Base-by-base conservation (phyloP, 2,797 vertebrate genomes). In the Epinephelus malabaricus region DNA sequence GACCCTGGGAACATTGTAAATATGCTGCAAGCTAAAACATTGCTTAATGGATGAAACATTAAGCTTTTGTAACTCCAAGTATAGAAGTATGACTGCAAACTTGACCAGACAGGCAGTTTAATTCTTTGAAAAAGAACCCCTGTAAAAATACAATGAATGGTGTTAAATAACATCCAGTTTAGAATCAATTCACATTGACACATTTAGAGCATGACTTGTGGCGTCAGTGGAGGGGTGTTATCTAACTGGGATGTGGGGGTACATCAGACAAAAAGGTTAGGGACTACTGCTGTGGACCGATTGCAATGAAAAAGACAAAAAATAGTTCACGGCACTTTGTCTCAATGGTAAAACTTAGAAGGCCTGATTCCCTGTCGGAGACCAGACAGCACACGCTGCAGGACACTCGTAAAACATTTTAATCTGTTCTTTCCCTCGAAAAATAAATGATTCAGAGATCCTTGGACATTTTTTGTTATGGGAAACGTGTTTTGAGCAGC, bases 401-500 rank as follows among this genome's bases (percentile, higher is more conserved):
- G 43, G 43, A 56, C 19, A 2, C 30, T 51, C 1, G 25, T 15
- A 47, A 40, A 69, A 50, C 23, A 58, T 34, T 72, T 23, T 4
- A 15, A 64, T 54, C 21, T 15, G 0, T 6, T 69, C 21, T 55
- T 21, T 46, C 56, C 56, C 60, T 17, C 4, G 54, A 51, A 70
- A 59, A 69, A 49, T 49, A 60, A 80, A 56, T 40, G 5, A 55
- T 55, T 58, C 53, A 47, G 47, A 40, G 62, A 46, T 21, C n/a
- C 12, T 53, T 21, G 56, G 9, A 67, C 21, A 11, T 43, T 67
- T 58, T 54, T 40, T 12, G 5, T 30, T 3, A 27, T 11, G 3
- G 49, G 19, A 65, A 23, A 23, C 4, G 50, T 13, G 47, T 65
- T 74, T 50, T 46, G 30, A 79, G n/a, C 62, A 60, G 23, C 69